Evolutionary conservation across 2,888 invertebrate genomes (phyloP).

Genomic region (Oxystoma pomonae): DNA sequence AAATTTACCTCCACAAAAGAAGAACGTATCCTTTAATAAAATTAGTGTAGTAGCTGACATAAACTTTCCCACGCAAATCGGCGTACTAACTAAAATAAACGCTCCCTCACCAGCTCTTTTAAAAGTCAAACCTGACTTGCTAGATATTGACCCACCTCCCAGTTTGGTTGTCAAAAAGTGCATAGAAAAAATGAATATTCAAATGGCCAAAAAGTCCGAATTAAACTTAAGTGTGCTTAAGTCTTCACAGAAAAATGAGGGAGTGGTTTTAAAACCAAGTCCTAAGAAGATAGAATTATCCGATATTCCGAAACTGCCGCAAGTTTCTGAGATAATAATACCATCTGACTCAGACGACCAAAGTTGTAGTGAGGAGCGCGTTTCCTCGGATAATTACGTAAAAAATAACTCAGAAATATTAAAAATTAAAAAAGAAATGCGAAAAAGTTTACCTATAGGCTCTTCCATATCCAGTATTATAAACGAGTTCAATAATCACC

Average conservation of each 20-base stretch:
- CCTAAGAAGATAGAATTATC: slow-evolving; percentile 50
- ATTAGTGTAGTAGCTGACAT: slow-evolving; percentile 44
- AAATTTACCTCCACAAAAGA: slow-evolving; percentile 48
- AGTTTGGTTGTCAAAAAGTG: slow-evolving; percentile 40
- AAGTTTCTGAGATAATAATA: slow-evolving; percentile 70
- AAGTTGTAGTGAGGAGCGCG: slow-evolving; percentile 36
- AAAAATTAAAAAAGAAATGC: slow-evolving; percentile 48
- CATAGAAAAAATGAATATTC: slow-evolving; percentile 42
- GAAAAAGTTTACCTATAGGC: slow-evolving; percentile 58
- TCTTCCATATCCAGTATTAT: slow-evolving; percentile 57
- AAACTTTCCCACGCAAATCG: slow-evolving; percentile 36
- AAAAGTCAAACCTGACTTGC: slow-evolving; percentile 14
- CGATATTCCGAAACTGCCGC: slow-evolving; percentile 70
- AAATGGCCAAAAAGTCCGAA: slow-evolving; percentile 35
- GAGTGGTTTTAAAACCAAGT: slow-evolving; percentile 31
- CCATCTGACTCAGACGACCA: slow-evolving; percentile 56
- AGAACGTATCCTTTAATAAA: slow-evolving; percentile 34
- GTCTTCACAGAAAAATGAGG: slow-evolving; percentile 36
- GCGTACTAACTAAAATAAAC: slow-evolving; percentile 35
- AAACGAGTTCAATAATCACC: slow-evolving; percentile 46
- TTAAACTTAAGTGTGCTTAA: slow-evolving; percentile 21
- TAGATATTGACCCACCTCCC: slow-evolving; percentile 27
- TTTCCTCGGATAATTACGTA: slow-evolving; percentile 46
- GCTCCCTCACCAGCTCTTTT: slow-evolving; percentile 15
- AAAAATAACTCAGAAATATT: slow-evolving; percentile 46